Evolutionary conservation across 92 coral and sea anemone genomes (phyloP).

Genomic region (Ricordea florida): DNA sequence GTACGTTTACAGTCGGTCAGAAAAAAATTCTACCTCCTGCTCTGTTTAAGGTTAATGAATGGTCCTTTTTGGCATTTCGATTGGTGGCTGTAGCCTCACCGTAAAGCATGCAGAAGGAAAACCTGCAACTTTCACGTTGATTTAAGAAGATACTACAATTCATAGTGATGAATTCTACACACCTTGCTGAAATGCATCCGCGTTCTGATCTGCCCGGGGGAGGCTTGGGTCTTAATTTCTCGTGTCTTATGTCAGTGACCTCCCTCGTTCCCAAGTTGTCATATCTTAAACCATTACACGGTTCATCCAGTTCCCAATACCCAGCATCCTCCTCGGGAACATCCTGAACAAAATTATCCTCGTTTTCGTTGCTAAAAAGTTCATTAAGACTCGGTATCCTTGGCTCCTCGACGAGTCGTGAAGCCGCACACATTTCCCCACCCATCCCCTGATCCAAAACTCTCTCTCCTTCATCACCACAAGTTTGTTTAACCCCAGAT

Average conservation of each 20-base stretch:
- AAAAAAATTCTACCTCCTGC: no score
- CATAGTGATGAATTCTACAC: no score
- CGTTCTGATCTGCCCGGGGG: conserved; percentile 88
- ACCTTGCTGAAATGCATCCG: conserved; percentile 78
- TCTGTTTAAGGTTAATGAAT: no score
- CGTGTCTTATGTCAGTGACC: conserved; percentile 35
- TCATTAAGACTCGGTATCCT: conserved; percentile 32
- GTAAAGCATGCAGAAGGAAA: no score
- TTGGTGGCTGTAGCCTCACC: no score
- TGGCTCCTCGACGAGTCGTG: background rate
- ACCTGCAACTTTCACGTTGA: no score
- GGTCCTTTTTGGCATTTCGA: no score
- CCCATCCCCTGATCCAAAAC: background rate
- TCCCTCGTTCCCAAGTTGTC: background rate
- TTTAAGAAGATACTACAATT: no score
- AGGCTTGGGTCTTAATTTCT: conserved; percentile 76
- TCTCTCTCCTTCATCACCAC: no score
- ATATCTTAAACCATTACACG: background rate
- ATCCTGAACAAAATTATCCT: background rate
- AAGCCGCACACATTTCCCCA: background rate
- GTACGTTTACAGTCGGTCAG: no score
- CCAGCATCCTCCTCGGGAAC: conserved; percentile 8
- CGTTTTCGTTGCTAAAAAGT: background rate
- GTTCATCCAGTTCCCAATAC: conserved; percentile 26
- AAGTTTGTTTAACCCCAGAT: no score